Conservation (phyloP, 2,113 vertebrate species). For the Abramis brama region DNA sequence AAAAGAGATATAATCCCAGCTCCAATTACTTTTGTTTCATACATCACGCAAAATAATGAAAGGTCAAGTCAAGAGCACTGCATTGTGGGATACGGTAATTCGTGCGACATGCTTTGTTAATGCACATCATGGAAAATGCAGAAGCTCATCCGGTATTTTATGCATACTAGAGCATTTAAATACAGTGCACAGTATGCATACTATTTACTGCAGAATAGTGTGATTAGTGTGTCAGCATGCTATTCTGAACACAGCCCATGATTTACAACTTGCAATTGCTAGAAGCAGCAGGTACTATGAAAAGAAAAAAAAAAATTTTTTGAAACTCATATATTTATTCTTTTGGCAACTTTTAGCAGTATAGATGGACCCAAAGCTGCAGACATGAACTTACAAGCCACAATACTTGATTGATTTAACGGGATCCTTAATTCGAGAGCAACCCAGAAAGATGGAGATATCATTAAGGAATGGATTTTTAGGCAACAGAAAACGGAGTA, state of each 20-base stretch:
- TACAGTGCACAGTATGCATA: neutral
- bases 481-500: neutral
- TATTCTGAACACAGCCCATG: neutral
- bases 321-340: neutral
- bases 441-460: neutral
- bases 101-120: neutral
- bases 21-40: neutral
- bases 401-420: neutral
- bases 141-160: neutral
- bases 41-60: neutral
- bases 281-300: neutral
- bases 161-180: neutral
- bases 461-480: conserved; percentile 28
- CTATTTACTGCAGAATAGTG: neutral
- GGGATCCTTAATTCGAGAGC: neutral
- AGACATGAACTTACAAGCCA: neutral
- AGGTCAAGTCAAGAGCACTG: neutral
- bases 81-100: neutral
- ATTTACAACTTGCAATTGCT: neutral
- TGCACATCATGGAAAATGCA: neutral
- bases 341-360: neutral
- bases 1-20: neutral
- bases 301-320: too few relatives aligned
- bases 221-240: too few relatives aligned
- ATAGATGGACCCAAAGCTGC: neutral